phyloP scores from a whole-genome alignment of 2,113 vertebrate genomes.

The Bubo blakistoni region DNA sequence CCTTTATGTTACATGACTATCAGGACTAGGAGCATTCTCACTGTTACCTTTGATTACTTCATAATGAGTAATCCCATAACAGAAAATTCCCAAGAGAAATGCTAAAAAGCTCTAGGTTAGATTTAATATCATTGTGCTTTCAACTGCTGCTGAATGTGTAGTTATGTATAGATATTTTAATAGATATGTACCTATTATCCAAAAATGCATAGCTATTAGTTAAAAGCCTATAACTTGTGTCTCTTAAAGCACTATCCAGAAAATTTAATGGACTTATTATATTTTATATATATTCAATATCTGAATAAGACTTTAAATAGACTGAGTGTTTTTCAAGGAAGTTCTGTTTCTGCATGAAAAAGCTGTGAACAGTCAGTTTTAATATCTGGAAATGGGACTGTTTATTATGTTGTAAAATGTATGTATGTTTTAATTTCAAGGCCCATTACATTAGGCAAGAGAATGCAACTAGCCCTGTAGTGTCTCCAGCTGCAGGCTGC shows the following conservation, averaged over 20 bases:
- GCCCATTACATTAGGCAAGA: conserved; percentile 51
- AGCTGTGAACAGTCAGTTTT: background rate
- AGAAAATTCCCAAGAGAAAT: background rate
- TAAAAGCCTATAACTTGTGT: background rate
- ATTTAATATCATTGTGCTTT: background rate
- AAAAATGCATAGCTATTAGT: background rate
- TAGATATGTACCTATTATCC: background rate
- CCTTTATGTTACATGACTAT: background rate
- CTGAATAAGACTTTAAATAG: background rate
- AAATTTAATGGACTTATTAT: background rate
- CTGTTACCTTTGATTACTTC: background rate
- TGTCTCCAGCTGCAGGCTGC: background rate
- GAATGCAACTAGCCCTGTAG: background rate
- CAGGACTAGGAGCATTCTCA: background rate
- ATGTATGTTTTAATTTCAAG: conserved; percentile 70
- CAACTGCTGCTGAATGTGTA: background rate
- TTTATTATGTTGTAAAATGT: conserved; percentile 33
- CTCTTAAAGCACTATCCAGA: background rate
- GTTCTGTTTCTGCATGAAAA: background rate
- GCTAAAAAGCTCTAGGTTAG: background rate
- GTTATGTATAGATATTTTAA: background rate
- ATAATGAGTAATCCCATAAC: background rate
- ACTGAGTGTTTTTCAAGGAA: background rate
- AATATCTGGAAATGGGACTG: conserved; percentile 11
- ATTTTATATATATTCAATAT: background rate